Base-by-base conservation (phyloP, 2,888 invertebrate genomes). In the Scaptomyza flava region DNA sequence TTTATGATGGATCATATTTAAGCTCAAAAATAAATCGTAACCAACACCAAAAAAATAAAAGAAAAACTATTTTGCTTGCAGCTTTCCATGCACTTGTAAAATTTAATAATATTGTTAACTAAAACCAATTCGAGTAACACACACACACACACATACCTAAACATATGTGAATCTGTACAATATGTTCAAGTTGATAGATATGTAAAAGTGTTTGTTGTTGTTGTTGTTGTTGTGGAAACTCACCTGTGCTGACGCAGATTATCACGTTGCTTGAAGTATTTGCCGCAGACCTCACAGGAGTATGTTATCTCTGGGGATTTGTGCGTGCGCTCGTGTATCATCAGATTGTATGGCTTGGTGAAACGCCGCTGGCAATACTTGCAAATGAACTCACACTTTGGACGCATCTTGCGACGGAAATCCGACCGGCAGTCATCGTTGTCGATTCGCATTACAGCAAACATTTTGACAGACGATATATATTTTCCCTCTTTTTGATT, bases 301-400 rank as follows among this genome's bases (percentile, higher is more conserved):
- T 97, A 99, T 62, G 98, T 98, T 90, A 98, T 94, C 93, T 99
- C 98, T 74, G 96, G 96, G 92, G 98, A 98, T 93, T 98, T 98
- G 94, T 99, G 99, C 89, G 98, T 98, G 92, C 98, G 95, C 93
- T 99, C 99, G 94, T 99, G 99, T 90, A 99, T 99, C 95, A 99
- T 96, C 92, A 99, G 94, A 93, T 99, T 99, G 94, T 99, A 99
- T 83, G 97, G 96, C 94, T 99, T 99, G 91, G 98, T 98, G 94
- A 99, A 99, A 92, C 98, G 95, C 91, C 99, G 95, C 93, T 97
- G 97, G 94, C 99, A 99, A 94, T 96, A 99, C 93, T 97, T 97
- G 95, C 99, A 99, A 92, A 99, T 97, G 93, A 98, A 99, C 93
- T 99, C 98, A 94, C 98, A 98, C 94, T 98, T 98, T 91, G 96